These are phyloP conservation scores for Premnoplex brunnescens DNA, from an alignment of 2,797 vertebrate genomes.

Conservation along the genomic window DNA sequence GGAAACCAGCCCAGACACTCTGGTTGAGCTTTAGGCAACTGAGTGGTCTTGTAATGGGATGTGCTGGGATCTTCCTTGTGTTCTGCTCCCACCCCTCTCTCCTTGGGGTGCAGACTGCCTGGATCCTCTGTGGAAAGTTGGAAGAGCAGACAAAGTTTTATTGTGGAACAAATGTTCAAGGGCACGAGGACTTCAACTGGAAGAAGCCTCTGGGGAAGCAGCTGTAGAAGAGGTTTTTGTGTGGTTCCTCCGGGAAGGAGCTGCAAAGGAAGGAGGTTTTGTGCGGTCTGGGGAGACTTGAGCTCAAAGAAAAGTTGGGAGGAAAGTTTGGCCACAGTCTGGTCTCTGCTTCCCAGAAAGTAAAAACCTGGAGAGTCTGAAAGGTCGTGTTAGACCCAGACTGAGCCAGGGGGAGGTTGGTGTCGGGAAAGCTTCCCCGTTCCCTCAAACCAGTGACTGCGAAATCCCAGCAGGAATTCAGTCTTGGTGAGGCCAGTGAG, in stretches of 20 bases:
- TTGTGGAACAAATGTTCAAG: conserved; percentile 23
- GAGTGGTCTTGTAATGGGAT: not conserved
- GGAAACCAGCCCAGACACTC: conserved; percentile 7
- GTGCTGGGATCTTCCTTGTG: not conserved
- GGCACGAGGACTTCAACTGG: not conserved
- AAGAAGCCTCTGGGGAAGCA: conserved; percentile 14
- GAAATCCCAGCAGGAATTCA: not conserved
- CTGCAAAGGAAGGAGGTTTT: not conserved
- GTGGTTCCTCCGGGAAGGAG: not conserved
- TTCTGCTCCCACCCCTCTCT: not conserved
- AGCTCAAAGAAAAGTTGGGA: not conserved
- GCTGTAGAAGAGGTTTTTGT: not conserved
- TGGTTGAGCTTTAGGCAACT: not conserved
- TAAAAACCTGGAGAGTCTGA: not conserved
- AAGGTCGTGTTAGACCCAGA: accelerated
- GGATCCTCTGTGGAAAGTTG: not conserved
- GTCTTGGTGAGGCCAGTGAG: not conserved
- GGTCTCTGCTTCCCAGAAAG: not conserved
- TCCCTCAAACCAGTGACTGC: not conserved
- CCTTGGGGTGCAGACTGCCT: not conserved
- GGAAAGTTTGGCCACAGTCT: not conserved
- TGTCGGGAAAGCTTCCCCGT: not conserved
- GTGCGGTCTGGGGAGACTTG: not conserved
- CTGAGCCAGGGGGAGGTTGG: not conserved
- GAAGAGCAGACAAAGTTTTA: conserved; percentile 15